A percentile compares a stretch with the other conserved stretches of the same genome.
These are phyloP conservation scores for Trissolcus brochymenae DNA, from an alignment of 2,888 invertebrate species.

Conservation along the genomic window DNA sequence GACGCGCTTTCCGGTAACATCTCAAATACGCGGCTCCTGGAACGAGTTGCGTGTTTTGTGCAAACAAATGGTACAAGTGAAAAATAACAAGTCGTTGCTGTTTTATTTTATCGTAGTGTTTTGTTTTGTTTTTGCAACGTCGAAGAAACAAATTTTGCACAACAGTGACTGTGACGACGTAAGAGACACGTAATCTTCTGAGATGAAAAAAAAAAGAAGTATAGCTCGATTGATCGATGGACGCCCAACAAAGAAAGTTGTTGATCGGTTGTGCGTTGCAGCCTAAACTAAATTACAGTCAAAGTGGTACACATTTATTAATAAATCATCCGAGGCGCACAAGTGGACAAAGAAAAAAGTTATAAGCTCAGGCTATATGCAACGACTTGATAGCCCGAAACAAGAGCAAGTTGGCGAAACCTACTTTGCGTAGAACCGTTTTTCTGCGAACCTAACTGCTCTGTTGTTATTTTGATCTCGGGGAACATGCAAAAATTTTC, in stretches of 20 bases:
- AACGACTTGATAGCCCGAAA: neutral
- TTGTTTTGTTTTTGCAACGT: neutral
- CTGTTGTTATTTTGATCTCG: conserved; percentile 9
- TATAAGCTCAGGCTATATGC: neutral
- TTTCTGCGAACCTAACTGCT: neutral
- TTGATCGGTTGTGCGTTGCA: neutral
- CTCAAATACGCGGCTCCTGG: no score
- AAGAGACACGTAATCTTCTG: conserved; percentile 7
- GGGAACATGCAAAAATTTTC: conserved; percentile 1
- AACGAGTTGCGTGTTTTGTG: no score
- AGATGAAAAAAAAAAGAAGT: conserved; percentile 8
- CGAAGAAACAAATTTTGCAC: neutral
- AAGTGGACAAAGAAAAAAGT: conserved; percentile 4
- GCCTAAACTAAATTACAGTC: neutral
- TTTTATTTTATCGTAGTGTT: neutral
- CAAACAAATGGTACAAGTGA: neutral
- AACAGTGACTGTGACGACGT: neutral
- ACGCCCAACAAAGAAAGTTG: conserved; percentile 22
- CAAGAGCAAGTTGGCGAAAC: neutral
- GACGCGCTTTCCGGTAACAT: no score
- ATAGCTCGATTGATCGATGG: conserved; percentile 16
- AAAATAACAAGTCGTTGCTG: neutral
- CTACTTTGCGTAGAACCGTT: neutral
- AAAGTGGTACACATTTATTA: conserved; percentile 10
- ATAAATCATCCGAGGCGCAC: conserved; percentile 11